Percentiles rank a stretch among this genome's conserved stretches.
Evolutionary conservation across 1,140 invertebrate species (phyloP).

Genomic region (Eurosta solidaginis): DNA sequence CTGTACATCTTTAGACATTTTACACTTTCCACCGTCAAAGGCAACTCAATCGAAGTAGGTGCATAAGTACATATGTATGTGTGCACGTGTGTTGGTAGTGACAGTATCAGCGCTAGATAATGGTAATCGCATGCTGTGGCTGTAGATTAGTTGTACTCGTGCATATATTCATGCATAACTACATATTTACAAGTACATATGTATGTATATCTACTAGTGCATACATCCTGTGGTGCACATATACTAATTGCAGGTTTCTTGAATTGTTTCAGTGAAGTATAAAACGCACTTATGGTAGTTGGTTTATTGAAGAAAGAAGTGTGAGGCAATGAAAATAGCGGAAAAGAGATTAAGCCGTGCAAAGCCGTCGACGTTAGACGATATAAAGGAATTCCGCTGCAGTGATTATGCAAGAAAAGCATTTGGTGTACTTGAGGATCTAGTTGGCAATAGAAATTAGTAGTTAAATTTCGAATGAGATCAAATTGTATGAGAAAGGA

Average conservation of each 20-base stretch:
- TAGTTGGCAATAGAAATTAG: not conserved
- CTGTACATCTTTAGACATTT: not conserved
- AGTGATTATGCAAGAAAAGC: not conserved
- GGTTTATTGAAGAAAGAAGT: no score
- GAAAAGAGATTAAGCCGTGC: no score
- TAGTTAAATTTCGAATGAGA: not conserved
- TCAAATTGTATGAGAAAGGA: not conserved
- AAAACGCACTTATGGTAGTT: not conserved
- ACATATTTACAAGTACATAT: not conserved
- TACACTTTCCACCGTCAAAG: not conserved
- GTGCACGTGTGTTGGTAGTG: no score
- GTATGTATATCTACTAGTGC: not conserved
- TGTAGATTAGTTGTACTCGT: not conserved
- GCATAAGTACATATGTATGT: no score
- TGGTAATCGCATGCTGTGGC: constrained; percentile 24
- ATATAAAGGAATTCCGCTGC: not conserved
- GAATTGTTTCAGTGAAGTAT: not conserved
- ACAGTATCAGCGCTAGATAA: not conserved
- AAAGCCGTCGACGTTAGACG: no score
- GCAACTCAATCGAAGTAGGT: constrained; percentile 14
- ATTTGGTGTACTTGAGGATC: not conserved
- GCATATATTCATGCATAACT: not conserved
- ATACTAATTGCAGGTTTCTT: not conserved
- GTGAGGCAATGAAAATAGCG: not conserved
- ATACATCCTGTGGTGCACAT: not conserved